phyloP scores from a whole-genome alignment of 2,113 vertebrate genomes.

The Pseudorasbora parva region DNA sequence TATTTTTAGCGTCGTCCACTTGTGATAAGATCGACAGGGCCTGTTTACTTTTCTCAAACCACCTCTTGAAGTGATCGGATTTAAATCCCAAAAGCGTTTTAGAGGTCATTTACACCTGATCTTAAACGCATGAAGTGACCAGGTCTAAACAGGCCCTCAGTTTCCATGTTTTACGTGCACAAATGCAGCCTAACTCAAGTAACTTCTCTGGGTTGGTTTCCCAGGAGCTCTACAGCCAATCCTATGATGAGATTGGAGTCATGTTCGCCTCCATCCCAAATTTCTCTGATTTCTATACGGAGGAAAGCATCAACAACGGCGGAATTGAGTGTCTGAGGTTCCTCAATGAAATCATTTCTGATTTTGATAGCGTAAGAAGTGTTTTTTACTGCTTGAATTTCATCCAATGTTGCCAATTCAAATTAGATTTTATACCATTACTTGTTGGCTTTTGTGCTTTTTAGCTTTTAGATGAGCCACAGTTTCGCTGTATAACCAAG shows the following conservation, averaged over 20 bases:
- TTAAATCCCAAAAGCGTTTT: too few species aligned
- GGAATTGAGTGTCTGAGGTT: conserved; percentile 95
- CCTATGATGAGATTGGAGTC: conserved; percentile 94
- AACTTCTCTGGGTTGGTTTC: not conserved
- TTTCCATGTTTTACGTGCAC: not conserved
- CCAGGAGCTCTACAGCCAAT: conserved; percentile 95
- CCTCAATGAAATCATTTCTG: conserved; percentile 98
- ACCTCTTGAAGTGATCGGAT: too few species aligned
- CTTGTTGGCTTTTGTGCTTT: conserved; percentile 19
- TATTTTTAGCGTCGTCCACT: too few species aligned
- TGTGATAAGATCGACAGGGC: too few species aligned
- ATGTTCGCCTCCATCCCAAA: conserved; percentile 99
- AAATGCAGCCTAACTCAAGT: not conserved
- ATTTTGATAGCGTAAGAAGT: conserved; percentile 90
- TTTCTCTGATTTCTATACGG: conserved; percentile 96
- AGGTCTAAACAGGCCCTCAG: not conserved
- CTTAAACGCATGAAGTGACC: too few species aligned
- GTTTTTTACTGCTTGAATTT: not conserved
- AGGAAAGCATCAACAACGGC: conserved; percentile 97
- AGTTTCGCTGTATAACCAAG: conserved; percentile 94
- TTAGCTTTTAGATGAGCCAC: conserved; percentile 91
- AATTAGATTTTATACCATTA: not conserved
- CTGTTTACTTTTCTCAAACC: too few species aligned
- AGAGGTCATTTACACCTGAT: too few species aligned
- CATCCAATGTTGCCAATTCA: not conserved